Conservation (phyloP, 2,888 invertebrate species). For the Allolobophora icterica region DNA sequence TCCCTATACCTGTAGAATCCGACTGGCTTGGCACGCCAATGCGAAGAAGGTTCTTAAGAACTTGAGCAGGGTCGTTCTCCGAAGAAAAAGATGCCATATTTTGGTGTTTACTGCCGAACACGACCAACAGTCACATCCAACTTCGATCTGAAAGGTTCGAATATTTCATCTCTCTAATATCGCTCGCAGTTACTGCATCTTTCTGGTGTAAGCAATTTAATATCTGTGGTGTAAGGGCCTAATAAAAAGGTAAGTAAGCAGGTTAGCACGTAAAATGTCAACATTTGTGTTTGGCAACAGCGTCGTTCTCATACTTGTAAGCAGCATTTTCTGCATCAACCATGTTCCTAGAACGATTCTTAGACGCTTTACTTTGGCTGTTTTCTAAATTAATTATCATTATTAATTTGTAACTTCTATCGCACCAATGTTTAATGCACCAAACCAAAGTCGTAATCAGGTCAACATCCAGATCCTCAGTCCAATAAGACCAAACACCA, state of each 20-base stretch:
- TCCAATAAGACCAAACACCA: too few species aligned
- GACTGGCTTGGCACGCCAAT: background rate
- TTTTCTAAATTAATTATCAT: background rate
- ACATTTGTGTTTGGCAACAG: background rate
- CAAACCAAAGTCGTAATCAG: too few species aligned
- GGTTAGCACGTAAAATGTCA: background rate
- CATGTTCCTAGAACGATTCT: background rate
- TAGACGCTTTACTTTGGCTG: background rate
- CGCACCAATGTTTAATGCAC: too few species aligned
- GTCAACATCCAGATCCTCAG: too few species aligned
- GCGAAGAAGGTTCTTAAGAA: constrained; percentile 22
- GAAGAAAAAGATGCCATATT: constrained; percentile 14
- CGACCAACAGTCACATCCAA: background rate
- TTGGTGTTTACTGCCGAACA: background rate
- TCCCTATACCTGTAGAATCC: background rate
- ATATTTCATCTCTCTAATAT: background rate
- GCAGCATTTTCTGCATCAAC: background rate
- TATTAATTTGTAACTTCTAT: too few species aligned
- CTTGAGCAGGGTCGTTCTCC: background rate
- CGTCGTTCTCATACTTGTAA: background rate
- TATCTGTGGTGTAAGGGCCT: too few species aligned
- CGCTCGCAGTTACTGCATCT: background rate
- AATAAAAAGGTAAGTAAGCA: background rate
- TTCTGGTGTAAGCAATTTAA: background rate
- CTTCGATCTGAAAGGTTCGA: background rate